A percentile compares a stretch with the other conserved stretches of the same genome.
Conservation (phyloP, 2,113 vertebrate species). For the Saimiri boliviensis region DNA sequence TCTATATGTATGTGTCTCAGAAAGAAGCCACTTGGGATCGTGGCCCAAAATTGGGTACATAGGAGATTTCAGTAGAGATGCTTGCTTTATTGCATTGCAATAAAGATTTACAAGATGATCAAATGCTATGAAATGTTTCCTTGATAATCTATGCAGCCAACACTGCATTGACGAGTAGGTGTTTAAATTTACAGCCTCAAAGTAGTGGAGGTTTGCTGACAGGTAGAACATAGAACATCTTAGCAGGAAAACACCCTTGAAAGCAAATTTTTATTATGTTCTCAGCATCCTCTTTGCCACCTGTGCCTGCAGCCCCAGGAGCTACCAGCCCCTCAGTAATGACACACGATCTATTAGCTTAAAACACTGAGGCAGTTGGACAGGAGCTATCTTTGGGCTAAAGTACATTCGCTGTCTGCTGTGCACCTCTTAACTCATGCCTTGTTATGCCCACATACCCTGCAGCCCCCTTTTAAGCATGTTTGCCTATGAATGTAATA, state of each 20-base stretch:
- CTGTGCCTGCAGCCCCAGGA: not conserved
- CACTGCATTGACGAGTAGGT: not conserved
- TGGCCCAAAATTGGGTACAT: not conserved
- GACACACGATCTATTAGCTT: not conserved
- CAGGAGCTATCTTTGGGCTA: not conserved
- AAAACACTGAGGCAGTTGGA: not conserved
- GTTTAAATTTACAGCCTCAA: slow-evolving; percentile 40
- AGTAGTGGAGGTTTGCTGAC: not conserved
- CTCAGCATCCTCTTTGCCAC: not conserved
- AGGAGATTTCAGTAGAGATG: slow-evolving; percentile 15
- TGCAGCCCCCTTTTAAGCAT: not conserved
- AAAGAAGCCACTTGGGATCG: not conserved
- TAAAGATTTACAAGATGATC: slow-evolving; percentile 45
- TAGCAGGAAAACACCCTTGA: not conserved
- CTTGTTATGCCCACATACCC: not conserved
- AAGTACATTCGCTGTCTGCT: not conserved
- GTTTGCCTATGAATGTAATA: not conserved
- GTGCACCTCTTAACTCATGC: not conserved
- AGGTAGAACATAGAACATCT: not conserved
- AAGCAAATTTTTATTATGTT: not conserved
- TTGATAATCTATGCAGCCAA: slow-evolving; percentile 4
- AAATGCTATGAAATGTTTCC: not conserved
- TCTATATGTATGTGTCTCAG: not conserved
- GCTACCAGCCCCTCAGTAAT: not conserved
- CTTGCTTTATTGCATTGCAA: not conserved